These are phyloP conservation scores for Bufotes viridis DNA, from an alignment of 2,797 vertebrate species.

Conservation along the genomic window DNA sequence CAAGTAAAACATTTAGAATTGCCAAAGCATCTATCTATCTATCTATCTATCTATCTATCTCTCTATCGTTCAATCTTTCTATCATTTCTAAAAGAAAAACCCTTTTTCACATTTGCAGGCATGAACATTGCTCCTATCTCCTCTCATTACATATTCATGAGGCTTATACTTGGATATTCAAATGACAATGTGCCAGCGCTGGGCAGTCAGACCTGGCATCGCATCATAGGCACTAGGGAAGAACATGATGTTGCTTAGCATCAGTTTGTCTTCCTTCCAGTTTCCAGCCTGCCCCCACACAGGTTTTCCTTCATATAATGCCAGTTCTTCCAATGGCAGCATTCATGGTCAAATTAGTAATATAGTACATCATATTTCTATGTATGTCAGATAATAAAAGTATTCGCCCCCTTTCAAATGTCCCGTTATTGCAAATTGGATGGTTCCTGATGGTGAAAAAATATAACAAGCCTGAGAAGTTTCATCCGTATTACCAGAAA, in stretches of 20 bases:
- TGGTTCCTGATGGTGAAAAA: not conserved
- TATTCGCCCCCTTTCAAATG: not conserved
- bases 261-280: constrained; percentile 16
- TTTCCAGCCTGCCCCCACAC: constrained; percentile 34
- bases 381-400: not conserved
- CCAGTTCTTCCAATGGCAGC: not conserved
- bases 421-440: not conserved
- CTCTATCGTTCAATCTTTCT: too few relatives aligned
- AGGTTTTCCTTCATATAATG: constrained; percentile 17
- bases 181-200: not conserved
- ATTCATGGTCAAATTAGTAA: not conserved
- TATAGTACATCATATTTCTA: not conserved
- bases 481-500: not conserved
- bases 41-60: too few relatives aligned
- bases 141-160: not conserved
- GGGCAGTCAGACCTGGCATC: constrained; percentile 4
- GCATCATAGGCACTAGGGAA: not conserved
- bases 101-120: not conserved
- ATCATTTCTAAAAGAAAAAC: not conserved
- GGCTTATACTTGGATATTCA: not conserved
- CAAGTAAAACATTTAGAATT: too few relatives aligned
- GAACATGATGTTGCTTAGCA: constrained; percentile 5
- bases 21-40: too few relatives aligned
- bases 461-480: not conserved
- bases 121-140: not conserved